Evolutionary conservation across 2,113 vertebrate species (phyloP).

Genomic region (Microcebus lehilahytsara): DNA sequence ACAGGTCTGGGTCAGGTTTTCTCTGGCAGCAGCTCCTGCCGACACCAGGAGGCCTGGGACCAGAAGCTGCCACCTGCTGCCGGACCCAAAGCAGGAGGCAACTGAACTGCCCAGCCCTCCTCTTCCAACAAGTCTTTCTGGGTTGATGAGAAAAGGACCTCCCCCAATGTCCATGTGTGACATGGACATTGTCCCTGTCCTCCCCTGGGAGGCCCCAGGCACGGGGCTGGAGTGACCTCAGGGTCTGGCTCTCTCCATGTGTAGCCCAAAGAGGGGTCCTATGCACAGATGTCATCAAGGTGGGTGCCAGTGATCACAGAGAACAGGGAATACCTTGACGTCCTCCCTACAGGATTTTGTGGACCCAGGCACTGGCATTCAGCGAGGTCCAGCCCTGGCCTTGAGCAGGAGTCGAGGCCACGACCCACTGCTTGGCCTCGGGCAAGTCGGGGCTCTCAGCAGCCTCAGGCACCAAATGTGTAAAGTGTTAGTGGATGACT

Average conservation of each 20-base stretch:
- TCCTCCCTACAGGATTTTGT: neutral
- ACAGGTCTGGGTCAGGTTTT: neutral
- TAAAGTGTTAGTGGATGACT: too few relatives aligned
- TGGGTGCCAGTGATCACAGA: too few relatives aligned
- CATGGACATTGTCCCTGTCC: neutral
- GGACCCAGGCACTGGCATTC: neutral
- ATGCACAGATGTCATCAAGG: neutral
- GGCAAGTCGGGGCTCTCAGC: neutral
- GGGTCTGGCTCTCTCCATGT: neutral
- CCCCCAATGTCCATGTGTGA: neutral
- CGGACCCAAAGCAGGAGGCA: too few relatives aligned
- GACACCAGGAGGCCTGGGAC: neutral
- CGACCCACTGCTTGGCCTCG: neutral
- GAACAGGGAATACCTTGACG: fast-evolving
- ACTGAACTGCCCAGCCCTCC: neutral
- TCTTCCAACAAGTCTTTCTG: neutral
- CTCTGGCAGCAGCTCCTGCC: neutral
- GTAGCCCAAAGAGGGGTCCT: neutral
- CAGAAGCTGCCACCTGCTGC: neutral
- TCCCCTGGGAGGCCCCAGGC: neutral
- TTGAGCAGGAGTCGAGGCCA: neutral
- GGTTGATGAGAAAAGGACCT: neutral
- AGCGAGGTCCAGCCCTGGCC: neutral
- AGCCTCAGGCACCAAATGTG: neutral
- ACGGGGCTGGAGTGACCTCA: neutral